These are phyloP conservation scores for Nibea coibor DNA, from an alignment of 2,113 vertebrate species.

Conservation along the genomic window DNA sequence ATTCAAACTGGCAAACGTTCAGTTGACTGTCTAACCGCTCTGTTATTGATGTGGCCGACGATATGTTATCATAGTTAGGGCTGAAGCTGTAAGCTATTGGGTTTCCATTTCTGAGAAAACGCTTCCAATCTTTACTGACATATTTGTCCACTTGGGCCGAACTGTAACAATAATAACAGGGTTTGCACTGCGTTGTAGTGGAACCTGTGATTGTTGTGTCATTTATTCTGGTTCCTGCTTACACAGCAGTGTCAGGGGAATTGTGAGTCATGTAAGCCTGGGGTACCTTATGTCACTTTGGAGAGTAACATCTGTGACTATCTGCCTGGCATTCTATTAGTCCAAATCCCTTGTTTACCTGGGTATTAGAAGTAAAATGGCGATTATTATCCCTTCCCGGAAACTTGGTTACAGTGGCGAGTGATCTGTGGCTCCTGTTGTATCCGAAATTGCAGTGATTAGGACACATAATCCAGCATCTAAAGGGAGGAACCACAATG, in stretches of 20 bases:
- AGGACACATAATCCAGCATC: slow-evolving; percentile 73
- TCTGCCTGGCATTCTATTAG: slow-evolving; percentile 83
- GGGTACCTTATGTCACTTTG: slow-evolving; percentile 66
- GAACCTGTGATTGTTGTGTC: slow-evolving; percentile 59
- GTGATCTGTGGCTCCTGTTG: slow-evolving; percentile 58
- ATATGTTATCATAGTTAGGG: not conserved
- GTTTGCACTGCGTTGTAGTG: slow-evolving; percentile 21
- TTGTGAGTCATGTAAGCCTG: slow-evolving; percentile 62
- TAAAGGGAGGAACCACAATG: slow-evolving; percentile 66
- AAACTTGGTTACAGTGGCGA: slow-evolving; percentile 70
- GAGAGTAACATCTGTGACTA: slow-evolving; percentile 76
- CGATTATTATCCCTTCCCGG: slow-evolving; percentile 83
- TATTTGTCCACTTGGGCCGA: slow-evolving; percentile 43
- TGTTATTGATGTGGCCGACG: not conserved
- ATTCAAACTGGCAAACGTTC: not conserved
- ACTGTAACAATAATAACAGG: slow-evolving; percentile 31
- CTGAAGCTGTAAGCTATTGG: not conserved
- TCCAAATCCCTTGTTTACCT: slow-evolving; percentile 77
- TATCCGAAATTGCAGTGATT: slow-evolving; percentile 73
- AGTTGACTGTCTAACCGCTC: not conserved
- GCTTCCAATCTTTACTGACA: slow-evolving; percentile 14
- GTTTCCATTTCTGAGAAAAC: slow-evolving; percentile 11
- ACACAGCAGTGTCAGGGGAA: slow-evolving; percentile 48
- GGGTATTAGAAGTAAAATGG: slow-evolving; percentile 81
- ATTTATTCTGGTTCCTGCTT: slow-evolving; percentile 53